These are phyloP conservation scores for Deroptyus accipitrinus DNA, from an alignment of 2,113 vertebrate genomes.

Conservation along the genomic window DNA sequence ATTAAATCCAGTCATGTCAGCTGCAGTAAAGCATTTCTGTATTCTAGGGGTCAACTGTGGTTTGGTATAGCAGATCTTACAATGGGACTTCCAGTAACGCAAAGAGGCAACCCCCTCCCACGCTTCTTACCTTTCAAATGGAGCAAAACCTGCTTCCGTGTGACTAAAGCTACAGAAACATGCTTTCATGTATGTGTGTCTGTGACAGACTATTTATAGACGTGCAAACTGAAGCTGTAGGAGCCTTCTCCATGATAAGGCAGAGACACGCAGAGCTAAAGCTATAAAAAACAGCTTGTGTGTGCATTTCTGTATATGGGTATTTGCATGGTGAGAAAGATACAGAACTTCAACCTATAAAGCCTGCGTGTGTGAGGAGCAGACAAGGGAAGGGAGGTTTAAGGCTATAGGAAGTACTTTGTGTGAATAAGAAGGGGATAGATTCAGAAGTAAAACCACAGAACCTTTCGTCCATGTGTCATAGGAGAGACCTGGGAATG, in stretches of 20 bases:
- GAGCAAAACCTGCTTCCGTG: background rate
- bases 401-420: background rate
- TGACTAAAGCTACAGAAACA: background rate
- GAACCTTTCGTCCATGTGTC: background rate
- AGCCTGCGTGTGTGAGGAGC: background rate
- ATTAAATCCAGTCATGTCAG: background rate
- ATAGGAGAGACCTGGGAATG: background rate
- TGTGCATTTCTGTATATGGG: background rate
- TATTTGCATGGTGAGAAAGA: background rate
- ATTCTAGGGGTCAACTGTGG: background rate
- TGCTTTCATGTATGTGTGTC: background rate
- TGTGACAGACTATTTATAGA: background rate
- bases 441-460: background rate
- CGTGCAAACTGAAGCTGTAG: background rate
- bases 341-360: background rate
- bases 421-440: background rate
- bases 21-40: background rate
- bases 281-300: background rate
- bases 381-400: background rate
- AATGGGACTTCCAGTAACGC: background rate
- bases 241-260: background rate
- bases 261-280: background rate
- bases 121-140: background rate
- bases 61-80: background rate
- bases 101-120: background rate